phyloP scores from a whole-genome alignment of 2,113 vertebrate genomes.

The Carlito syrichta region DNA sequence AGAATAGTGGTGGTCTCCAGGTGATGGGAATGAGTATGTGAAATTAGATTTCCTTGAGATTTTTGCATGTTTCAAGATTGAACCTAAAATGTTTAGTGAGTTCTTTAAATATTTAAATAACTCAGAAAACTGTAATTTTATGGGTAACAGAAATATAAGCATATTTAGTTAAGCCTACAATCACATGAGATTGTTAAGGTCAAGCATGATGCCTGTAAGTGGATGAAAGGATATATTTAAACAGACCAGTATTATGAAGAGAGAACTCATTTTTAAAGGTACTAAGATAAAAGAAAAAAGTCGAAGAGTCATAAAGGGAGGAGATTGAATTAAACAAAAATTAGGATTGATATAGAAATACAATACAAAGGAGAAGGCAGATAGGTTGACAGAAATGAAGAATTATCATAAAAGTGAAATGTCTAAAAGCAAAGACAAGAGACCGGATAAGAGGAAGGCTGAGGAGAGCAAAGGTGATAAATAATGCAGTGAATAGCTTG shows the following conservation, averaged over 20 bases:
- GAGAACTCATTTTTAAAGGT: neutral
- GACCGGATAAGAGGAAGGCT: neutral
- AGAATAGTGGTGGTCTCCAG: neutral
- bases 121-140: neutral
- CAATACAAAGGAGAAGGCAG: neutral
- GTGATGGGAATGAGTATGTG: neutral
- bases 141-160: neutral
- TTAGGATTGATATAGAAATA: neutral
- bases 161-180: neutral
- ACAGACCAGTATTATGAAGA: neutral
- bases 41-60: conserved; percentile 4
- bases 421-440: neutral
- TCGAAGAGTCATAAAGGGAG: neutral
- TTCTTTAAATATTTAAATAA: neutral
- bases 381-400: neutral
- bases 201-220: neutral
- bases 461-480: neutral
- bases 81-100: neutral
- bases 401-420: neutral
- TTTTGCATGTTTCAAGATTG: neutral
- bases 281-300: neutral
- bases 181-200: neutral
- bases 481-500: neutral
- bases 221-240: conserved; percentile 2
- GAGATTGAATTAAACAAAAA: neutral